phyloP scores from a whole-genome alignment of 2,113 vertebrate genomes.

The Corythoichthys haematopterus region DNA sequence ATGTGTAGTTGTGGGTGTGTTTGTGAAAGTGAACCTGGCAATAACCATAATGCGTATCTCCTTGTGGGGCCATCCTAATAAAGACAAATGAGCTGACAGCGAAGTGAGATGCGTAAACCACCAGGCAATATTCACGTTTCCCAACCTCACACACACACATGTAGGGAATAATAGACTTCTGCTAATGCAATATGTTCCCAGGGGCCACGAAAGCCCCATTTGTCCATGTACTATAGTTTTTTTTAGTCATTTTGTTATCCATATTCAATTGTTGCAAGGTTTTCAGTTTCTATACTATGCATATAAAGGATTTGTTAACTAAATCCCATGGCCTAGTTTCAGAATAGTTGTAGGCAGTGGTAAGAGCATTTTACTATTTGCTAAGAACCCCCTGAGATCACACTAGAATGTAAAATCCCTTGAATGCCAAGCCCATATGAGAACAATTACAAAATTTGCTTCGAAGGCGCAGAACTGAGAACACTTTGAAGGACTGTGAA shows the following conservation, averaged over 20 bases:
- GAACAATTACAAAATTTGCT: too few relatives aligned
- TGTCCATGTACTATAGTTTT: not conserved
- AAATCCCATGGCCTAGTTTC: not conserved
- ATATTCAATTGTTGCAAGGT: not conserved
- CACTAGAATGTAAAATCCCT: too few relatives aligned
- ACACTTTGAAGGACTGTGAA: too few relatives aligned
- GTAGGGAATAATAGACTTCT: constrained; percentile 34
- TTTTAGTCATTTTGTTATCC: not conserved
- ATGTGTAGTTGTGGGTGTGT: not conserved
- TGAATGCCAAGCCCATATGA: too few relatives aligned
- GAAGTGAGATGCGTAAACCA: constrained; percentile 46
- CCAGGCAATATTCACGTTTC: constrained; percentile 45
- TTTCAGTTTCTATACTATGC: not conserved
- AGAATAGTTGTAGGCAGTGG: too few relatives aligned
- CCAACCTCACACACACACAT: constrained; percentile 12
- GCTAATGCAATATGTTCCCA: not conserved
- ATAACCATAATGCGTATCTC: constrained; percentile 53
- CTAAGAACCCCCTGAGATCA: too few relatives aligned
- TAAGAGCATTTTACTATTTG: too few relatives aligned
- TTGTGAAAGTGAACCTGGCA: constrained; percentile 34
- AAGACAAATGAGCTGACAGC: constrained; percentile 66
- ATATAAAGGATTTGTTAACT: not conserved
- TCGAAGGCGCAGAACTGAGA: too few relatives aligned
- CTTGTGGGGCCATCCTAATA: constrained; percentile 52
- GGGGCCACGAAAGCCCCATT: not conserved